These are phyloP conservation scores for Acromyrmex echinatior DNA, from an alignment of 1,140 invertebrate genomes.

Conservation along the genomic window DNA sequence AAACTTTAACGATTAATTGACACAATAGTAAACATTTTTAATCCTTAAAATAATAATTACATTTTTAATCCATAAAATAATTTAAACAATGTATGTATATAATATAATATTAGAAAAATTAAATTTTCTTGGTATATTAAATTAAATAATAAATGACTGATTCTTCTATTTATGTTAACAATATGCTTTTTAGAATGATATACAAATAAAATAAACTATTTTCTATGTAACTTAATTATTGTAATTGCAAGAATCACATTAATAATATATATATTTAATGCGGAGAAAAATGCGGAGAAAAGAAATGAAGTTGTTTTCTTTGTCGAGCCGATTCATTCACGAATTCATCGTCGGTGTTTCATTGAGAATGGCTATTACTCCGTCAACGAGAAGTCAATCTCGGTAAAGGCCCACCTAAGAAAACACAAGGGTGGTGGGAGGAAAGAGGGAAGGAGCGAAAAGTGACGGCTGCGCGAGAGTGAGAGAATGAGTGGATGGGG, in stretches of 20 bases:
- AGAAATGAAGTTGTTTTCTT: constrained; percentile 19
- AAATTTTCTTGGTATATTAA: neutral
- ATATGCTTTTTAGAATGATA: neutral
- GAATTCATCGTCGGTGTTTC: constrained; percentile 21
- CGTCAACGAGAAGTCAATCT: constrained; percentile 49
- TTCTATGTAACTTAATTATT: neutral
- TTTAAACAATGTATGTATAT: neutral
- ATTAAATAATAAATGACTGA: neutral
- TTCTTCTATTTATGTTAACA: neutral
- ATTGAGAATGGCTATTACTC: constrained; percentile 38
- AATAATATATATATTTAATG: neutral
- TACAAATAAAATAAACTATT: neutral
- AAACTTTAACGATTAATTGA: neutral
- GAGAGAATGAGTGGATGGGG: constrained; percentile 23
- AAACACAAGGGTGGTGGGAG: constrained; percentile 40
- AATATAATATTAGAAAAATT: neutral
- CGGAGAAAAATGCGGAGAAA: neutral
- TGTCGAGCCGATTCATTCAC: constrained; percentile 51
- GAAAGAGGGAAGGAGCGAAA: neutral
- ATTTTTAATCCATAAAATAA: neutral
- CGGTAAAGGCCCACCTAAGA: constrained; percentile 49
- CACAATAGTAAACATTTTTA: neutral
- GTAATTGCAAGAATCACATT: neutral
- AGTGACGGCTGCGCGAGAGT: neutral
- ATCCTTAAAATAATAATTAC: too few relatives aligned